Evolutionary conservation across 2,888 invertebrate genomes (phyloP), one percentile per base, ranked within the genome.

Genomic region (Synanthedon formicaeformis): DNA sequence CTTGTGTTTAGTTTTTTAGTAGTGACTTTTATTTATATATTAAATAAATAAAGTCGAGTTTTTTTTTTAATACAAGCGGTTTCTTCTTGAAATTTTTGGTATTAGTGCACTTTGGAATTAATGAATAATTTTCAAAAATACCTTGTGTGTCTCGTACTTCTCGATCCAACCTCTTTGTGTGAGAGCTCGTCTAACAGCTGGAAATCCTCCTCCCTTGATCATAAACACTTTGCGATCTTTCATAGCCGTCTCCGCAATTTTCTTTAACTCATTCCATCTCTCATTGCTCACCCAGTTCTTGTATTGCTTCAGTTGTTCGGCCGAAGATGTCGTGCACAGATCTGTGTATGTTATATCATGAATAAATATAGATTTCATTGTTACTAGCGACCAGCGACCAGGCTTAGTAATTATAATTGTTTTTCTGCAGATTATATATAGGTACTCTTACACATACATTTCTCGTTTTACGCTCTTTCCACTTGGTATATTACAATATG

Each of bases 141-240:
- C 82, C 82, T 82, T 87, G 63, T 80, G 79, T 3, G 84, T 75
- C 63, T 91, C 91, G 60, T 85, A 86, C 75, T 92, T 92, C 67
- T 93, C 92, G 10, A 93, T 71, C 94, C 94, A 95, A 1, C 94
- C 93, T 50, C 94, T 84, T 48, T 91, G 88, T 3, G 91, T 71
- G 6, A 95, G 80, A 1, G 94, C 92, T 56, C 91, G 89, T 4
- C 93, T 88, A 8, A 95, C 87, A 0, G 93, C 91, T 8, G 91
- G 90, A 75, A 92, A 94, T 34, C 92, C 92, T 51, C 92, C 92
- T 2, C 93, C 93, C 63, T 90, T 91, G 71, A 92, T 91, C 67
- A 91, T 91, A 64, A 92, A 93, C 40, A 91, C 90, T 73, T 90
- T 91, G 58, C 88, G 90, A 4, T 91, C 90, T 61, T 83, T 91